These are phyloP conservation scores for Stegastes partitus DNA, from an alignment of 2,113 vertebrate genomes.

Conservation along the genomic window DNA sequence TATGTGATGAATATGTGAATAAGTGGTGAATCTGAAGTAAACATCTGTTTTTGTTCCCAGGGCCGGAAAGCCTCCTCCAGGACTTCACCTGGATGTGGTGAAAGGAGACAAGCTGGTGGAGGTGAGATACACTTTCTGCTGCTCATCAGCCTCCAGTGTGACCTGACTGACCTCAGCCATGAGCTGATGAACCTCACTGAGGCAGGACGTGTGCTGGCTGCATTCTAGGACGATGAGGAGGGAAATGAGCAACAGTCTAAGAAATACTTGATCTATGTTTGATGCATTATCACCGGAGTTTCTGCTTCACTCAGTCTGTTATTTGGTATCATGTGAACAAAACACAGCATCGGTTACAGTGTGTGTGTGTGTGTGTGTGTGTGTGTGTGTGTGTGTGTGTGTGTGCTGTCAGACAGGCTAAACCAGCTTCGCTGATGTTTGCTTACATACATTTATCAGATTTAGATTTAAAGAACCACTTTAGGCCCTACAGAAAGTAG, in stretches of 20 bases:
- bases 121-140: conserved; percentile 80
- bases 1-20: not conserved
- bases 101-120: conserved; percentile 93
- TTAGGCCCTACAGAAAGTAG: too few relatives aligned
- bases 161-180: conserved; percentile 15
- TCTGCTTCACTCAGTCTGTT: too few relatives aligned
- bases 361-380: too few relatives aligned
- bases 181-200: conserved; percentile 8
- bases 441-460: too few relatives aligned
- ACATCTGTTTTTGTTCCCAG: conserved; percentile 61
- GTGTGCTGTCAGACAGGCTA: too few relatives aligned
- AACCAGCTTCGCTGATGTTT: too few relatives aligned
- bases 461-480: too few relatives aligned
- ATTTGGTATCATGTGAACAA: too few relatives aligned
- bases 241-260: not conserved
- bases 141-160: conserved; percentile 1
- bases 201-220: not conserved
- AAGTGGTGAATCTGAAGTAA: conserved; percentile 1
- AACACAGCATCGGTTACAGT: too few relatives aligned
- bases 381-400: too few relatives aligned
- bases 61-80: conserved; percentile 90
- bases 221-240: not conserved
- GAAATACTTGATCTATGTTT: not conserved
- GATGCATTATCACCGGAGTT: not conserved
- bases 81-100: conserved; percentile 90